Conservation (phyloP, 2,888 invertebrate species). For the Brachypalpus laphriformis region DNA sequence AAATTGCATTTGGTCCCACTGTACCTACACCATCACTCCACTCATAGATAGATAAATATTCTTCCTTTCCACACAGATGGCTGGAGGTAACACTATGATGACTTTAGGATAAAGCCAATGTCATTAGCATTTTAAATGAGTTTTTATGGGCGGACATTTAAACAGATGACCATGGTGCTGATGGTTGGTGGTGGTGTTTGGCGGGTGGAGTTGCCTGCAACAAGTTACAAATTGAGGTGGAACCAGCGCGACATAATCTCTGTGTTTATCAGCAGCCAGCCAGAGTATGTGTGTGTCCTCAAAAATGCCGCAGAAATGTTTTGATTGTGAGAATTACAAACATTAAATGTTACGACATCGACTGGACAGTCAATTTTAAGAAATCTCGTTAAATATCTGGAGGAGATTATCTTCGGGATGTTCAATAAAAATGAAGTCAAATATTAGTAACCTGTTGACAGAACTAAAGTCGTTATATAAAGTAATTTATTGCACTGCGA, state of each 20-base stretch:
- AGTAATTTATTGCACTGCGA: constrained; percentile 17
- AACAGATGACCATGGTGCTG: constrained; percentile 65
- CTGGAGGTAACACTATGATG: constrained; percentile 56
- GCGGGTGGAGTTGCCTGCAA: constrained; percentile 23
- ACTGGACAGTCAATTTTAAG: constrained; percentile 15
- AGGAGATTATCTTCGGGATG: not conserved
- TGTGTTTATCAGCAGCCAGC: not conserved
- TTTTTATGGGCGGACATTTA: constrained; percentile 72
- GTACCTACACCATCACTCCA: constrained; percentile 30
- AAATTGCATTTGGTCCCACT: constrained; percentile 40
- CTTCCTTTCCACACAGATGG: constrained; percentile 38
- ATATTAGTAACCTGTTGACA: constrained; percentile 24
- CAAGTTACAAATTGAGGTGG: constrained; percentile 52
- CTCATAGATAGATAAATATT: constrained; percentile 44
- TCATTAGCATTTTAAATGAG: constrained; percentile 74
- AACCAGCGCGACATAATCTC: not conserved
- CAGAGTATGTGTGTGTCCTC: not conserved
- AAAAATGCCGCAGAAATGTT: constrained; percentile 53
- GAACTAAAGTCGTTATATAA: constrained; percentile 4
- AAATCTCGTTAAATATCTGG: constrained; percentile 35
- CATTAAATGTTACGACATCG: constrained; percentile 63
- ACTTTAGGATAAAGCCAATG: constrained; percentile 72
- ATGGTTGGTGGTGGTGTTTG: constrained; percentile 14
- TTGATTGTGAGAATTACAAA: constrained; percentile 56
- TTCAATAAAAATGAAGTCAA: not conserved